Conservation (phyloP, 2,888 invertebrate genomes). For the Macrosiphum euphorbiae region DNA sequence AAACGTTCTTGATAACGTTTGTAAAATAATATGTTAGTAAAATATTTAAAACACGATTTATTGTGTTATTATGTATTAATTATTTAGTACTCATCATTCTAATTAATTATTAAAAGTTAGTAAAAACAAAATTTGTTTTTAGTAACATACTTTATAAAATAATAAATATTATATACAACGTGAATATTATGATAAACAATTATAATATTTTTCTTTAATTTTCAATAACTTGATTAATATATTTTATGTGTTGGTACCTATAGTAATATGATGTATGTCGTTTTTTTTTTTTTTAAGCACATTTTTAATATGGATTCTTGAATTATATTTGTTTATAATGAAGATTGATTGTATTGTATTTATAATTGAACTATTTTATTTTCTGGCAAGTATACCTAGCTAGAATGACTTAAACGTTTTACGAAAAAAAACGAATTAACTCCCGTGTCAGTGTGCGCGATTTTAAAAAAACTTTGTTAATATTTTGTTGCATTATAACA, state of each 20-base stretch:
- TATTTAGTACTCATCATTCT: neutral
- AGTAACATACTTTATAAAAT: neutral
- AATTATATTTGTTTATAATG: neutral
- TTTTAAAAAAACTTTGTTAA: neutral
- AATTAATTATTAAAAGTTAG: neutral
- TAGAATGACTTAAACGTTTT: conserved; percentile 6
- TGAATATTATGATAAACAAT: neutral
- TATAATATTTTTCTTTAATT: neutral
- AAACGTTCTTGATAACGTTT: neutral
- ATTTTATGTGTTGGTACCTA: neutral
- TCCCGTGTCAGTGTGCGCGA: neutral
- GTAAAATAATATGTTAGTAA: neutral
- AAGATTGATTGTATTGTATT: neutral
- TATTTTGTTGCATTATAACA: neutral
- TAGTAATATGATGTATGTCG: neutral
- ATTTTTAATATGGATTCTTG: neutral
- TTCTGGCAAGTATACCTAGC: conserved; percentile 16
- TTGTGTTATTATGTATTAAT: neutral
- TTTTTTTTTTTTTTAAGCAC: neutral
- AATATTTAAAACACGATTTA: neutral
- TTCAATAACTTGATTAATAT: neutral
- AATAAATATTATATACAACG: neutral
- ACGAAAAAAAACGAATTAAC: neutral
- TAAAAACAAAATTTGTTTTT: neutral
- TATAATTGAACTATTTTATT: conserved; percentile 11